These are phyloP conservation scores for Pecten maximus DNA, from an alignment of 2,888 invertebrate genomes.

Conservation along the genomic window DNA sequence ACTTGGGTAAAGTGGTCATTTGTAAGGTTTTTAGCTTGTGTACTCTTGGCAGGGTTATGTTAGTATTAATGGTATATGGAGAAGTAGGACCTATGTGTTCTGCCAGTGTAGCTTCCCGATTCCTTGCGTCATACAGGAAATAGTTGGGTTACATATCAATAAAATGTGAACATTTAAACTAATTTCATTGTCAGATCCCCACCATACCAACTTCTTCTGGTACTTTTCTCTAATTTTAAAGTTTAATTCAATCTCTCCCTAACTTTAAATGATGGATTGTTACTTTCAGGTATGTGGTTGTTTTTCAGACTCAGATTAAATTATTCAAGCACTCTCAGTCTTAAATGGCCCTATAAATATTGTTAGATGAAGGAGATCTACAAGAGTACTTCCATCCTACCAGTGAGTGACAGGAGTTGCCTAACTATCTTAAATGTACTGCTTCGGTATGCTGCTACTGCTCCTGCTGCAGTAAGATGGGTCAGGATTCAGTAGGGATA, in stretches of 20 bases:
- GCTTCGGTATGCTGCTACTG: no score
- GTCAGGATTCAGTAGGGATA: background rate
- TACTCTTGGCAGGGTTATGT: background rate
- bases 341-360: background rate
- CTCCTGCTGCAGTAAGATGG: background rate
- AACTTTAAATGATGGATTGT: background rate
- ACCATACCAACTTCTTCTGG: background rate
- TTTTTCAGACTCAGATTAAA: background rate
- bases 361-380: background rate
- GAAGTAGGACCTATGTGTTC: background rate
- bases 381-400: background rate
- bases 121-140: background rate
- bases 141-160: constrained; percentile 11
- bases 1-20: background rate
- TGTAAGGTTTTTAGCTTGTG: background rate
- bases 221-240: constrained; percentile 4
- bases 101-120: background rate
- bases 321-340: background rate
- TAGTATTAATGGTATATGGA: background rate
- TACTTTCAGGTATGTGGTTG: background rate
- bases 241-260: background rate
- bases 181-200: background rate
- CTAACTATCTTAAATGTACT: background rate
- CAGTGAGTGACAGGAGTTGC: background rate
- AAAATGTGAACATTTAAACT: background rate